Evolutionary conservation across 1,140 invertebrate species (phyloP), one percentile per base, ranked within the genome.

Genomic region (Colletes gigas): DNA sequence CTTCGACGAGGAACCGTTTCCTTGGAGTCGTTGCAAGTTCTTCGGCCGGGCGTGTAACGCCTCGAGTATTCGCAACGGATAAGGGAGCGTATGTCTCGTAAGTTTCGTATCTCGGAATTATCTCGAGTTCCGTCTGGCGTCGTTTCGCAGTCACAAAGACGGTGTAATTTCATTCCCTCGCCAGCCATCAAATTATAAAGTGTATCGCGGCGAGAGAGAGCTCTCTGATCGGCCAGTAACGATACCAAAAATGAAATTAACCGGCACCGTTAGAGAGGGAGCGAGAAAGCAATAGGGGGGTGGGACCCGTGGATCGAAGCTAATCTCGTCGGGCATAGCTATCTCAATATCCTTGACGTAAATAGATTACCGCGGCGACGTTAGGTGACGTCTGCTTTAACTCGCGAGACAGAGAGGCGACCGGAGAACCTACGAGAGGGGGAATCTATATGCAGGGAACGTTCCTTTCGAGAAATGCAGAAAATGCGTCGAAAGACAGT

Each of bases 261-360:
- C 83, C 71, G 60, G 68, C 66, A 70, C 72, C 83, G 77, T 78
- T 81, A 78, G 63, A 70, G 39, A 44, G 52, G 15, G 41, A 63
- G 60, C 60, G 72, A 50, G n/a, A 54, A 15, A 52, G 6, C 7
- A 54, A 30, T 19, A 15, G 9, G 15, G n/a, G 47, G 50, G 21
- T 4, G n/a, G 6, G 62, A 21, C 44, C 80, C 60, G 62, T 66
- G 73, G 78, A 84, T 85, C 84, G 73, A 76, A 72, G 83, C 79
- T 85, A 85, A 81, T 85, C 84, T 74, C 70, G 69, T 70, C 69
- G 70, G 73, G 75, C 78, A 62, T 84, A 85, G 83, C 78, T 76
- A 74, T 84, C 84, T 85, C 82, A 74, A 86, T 85, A 86, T 86
- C 84, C 83, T 85, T 79, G 79, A 85, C 83, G 75, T 82, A 86